Conservation (phyloP, 2,113 vertebrate genomes). For the Neogobius melanostomus region DNA sequence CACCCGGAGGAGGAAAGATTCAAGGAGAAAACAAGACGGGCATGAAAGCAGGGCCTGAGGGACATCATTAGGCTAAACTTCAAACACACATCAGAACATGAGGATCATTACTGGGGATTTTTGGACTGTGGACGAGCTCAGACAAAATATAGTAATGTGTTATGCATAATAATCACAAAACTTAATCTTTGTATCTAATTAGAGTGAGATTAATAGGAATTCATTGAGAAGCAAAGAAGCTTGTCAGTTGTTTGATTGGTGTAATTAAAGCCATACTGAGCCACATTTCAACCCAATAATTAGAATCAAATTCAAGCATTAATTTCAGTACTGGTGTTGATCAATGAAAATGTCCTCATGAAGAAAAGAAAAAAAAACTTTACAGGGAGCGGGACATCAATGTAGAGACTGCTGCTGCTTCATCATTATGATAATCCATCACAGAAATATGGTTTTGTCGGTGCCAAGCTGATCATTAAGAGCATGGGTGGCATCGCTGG, state of each 20-base stretch:
- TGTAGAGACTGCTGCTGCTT: no score
- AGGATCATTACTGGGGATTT: background rate
- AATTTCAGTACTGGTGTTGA: no score
- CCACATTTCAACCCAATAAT: background rate
- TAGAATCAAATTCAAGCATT: background rate
- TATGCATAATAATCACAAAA: background rate
- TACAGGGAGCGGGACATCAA: no score
- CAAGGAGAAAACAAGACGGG: background rate
- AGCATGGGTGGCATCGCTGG: no score
- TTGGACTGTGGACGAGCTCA: background rate
- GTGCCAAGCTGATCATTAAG: no score
- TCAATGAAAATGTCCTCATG: no score
- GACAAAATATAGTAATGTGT: background rate
- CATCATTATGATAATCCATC: no score
- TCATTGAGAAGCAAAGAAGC: background rate
- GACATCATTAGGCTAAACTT: constrained; percentile 8
- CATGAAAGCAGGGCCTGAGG: background rate
- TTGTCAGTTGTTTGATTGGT: background rate
- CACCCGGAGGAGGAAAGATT: background rate
- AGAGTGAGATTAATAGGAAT: background rate
- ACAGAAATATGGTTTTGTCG: no score
- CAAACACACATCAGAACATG: constrained; percentile 2
- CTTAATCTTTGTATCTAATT: background rate
- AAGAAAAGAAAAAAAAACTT: no score
- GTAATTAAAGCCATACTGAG: no score